Evolutionary conservation across 2,113 vertebrate species (phyloP), one percentile per base, ranked within the genome.

Genomic region (Ardeotis arabs): DNA sequence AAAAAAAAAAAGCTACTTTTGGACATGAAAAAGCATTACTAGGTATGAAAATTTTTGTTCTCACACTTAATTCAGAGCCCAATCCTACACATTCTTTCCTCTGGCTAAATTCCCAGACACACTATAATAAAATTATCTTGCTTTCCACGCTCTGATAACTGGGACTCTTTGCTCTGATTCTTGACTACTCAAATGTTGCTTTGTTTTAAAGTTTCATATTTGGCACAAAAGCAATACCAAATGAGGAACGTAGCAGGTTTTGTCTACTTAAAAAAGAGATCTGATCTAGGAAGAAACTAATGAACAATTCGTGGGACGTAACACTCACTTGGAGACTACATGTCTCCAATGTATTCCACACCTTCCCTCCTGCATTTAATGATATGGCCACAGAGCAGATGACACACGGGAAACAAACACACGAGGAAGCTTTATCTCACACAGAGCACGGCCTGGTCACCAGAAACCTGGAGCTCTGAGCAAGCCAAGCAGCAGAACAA

Each of bases 111-210:
- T 94, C 87, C 74, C 94, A 91, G 81, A 8, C 59, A 76, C 8
- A 1, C 31, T 37, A 45, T 22, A 60, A 94, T 44, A 78, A 90
- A 78, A 45, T 24, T 29, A 56, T 35, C 69, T 84, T 59, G 62
- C 75, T 84, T 80, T 92, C 58, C 53, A 85, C 0, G 0, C 77
- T 94, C 87, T 82, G 74, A 37, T 92, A 83, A 94, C 62, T 80
- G 50, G 1, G 13, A 85, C 58, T 76, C 76, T 84, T 72, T 83
- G 82, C 93, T 85, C 91, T 0, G 0, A 49, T 55, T 93, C 47
- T 84, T 90, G 56, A 94, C 84, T 93, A 90, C 29, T 87, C 95
- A 95, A 87, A 59, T 15, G 37, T 53, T 82, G 80, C 69, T 95
- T 96, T 89, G 84, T 95, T 94, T 90, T 66, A 55, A 95, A 76